Conservation (phyloP, 2,113 vertebrate species). For the Rhinogobius similis region DNA sequence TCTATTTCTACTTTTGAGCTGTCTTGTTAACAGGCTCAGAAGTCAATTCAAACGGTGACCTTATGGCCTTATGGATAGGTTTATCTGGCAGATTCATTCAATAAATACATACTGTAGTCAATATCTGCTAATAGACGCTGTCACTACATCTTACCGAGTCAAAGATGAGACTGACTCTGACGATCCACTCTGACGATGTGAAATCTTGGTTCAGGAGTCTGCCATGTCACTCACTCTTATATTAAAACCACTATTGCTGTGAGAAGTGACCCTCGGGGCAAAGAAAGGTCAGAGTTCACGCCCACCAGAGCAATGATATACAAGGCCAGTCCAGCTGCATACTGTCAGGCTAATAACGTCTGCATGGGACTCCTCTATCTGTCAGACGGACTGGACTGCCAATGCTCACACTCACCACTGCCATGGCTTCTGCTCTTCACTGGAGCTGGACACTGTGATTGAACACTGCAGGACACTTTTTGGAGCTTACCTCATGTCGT, state of each 20-base stretch:
- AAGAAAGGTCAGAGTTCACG: not conserved
- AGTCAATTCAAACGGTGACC: not conserved
- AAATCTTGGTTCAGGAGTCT: not conserved
- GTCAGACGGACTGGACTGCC: not conserved
- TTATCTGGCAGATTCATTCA: not conserved
- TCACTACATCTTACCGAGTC: not conserved
- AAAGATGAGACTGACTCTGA: not conserved
- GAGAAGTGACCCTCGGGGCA: not conserved
- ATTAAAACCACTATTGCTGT: not conserved
- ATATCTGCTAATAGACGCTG: not conserved
- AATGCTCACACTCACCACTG: conserved; percentile 2
- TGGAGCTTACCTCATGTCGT: not conserved
- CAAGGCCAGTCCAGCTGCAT: not conserved
- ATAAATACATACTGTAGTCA: not conserved
- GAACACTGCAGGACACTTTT: conserved; percentile 21
- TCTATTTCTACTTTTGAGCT: no score
- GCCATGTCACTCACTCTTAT: not conserved
- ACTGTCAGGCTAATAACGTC: not conserved
- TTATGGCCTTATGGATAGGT: not conserved
- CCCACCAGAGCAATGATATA: conserved; percentile 1
- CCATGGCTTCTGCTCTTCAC: conserved; percentile 1
- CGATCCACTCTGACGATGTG: not conserved
- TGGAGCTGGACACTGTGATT: conserved; percentile 9
- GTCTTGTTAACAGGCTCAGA: not conserved
- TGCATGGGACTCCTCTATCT: not conserved